Conservation (phyloP, 2,113 vertebrate genomes). For the Stigmatopora nigra region DNA sequence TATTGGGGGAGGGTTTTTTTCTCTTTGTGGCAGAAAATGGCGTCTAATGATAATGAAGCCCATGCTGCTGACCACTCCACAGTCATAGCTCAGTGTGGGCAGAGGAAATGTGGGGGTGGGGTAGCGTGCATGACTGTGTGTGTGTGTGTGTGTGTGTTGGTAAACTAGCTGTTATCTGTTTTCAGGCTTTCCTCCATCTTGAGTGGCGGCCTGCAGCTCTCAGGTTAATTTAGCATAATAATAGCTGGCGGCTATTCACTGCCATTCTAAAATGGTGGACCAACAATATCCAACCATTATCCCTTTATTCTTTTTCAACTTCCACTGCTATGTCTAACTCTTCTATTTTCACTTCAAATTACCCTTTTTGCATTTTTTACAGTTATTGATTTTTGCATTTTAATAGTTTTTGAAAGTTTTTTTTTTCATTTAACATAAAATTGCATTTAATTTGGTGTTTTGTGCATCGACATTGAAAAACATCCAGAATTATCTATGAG, state of each 20-base stretch:
- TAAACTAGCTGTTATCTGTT: slow-evolving; percentile 64
- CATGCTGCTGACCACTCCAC: slow-evolving; percentile 59
- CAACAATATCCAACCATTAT: slow-evolving; percentile 34
- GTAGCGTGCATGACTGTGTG: slow-evolving; percentile 9
- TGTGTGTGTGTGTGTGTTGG: slow-evolving; percentile 48
- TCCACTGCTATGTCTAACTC: background rate
- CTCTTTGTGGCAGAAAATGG: slow-evolving; percentile 67
- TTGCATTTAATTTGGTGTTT: background rate
- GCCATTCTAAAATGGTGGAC: slow-evolving; percentile 65
- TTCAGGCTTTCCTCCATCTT: slow-evolving; percentile 66
- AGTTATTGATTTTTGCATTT: slow-evolving; percentile 36
- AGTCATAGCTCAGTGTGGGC: slow-evolving; percentile 27
- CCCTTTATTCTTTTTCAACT: slow-evolving; percentile 26
- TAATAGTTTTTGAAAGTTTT: background rate
- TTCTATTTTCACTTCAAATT: slow-evolving; percentile 22
- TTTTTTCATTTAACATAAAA: background rate
- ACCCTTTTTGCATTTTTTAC: slow-evolving; percentile 29
- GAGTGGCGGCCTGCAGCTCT: slow-evolving; percentile 57
- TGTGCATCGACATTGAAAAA: no score
- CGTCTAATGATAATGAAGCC: slow-evolving; percentile 67
- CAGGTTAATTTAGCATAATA: slow-evolving; percentile 72
- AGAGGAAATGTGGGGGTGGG: slow-evolving; percentile 49
- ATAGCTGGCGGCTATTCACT: slow-evolving; percentile 59
- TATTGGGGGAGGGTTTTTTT: slow-evolving; percentile 43
- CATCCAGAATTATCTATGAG: no score